Conservation (phyloP, 30 jellyfish, hydroid and myxozoan genomes). For the Calvadosia cruxmelitensis region DNA sequence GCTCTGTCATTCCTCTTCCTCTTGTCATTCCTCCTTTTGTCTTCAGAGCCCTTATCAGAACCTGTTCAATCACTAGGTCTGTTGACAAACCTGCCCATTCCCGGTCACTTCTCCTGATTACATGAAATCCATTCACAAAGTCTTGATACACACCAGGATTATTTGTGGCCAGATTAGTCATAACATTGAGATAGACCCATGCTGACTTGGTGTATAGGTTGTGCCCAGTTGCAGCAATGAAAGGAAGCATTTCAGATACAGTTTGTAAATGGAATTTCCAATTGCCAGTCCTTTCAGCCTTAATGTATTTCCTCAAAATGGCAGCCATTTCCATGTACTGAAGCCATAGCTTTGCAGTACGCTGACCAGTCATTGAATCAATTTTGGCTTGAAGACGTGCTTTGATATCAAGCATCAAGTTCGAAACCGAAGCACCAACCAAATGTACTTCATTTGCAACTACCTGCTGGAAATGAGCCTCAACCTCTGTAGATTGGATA, state of each 20-base stretch:
- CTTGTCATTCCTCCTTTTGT: conserved; percentile 27
- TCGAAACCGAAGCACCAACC: no score
- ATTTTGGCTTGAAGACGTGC: no score
- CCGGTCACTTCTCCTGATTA: conserved; percentile 40
- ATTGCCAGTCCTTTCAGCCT: no score
- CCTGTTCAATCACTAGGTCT: conserved; percentile 49
- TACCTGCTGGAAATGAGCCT: no score
- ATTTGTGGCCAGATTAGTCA: conserved; percentile 25
- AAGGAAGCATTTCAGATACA: conserved; percentile 28
- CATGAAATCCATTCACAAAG: conserved; percentile 42
- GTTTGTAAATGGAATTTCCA: no score
- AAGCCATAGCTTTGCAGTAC: no score
- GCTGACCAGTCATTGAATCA: no score
- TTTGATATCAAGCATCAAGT: no score
- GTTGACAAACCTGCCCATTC: conserved; percentile 35
- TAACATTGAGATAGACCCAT: conserved; percentile 25
- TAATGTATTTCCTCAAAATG: no score
- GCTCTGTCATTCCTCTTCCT: conserved; percentile 49
- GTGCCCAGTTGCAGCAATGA: conserved; percentile 42
- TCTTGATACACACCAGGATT: conserved; percentile 17
- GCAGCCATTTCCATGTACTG: no score
- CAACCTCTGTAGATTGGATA: no score
- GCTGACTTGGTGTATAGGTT: conserved; percentile 35
- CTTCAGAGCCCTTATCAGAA: conserved; percentile 21
- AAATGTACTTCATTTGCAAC: no score